These are phyloP conservation scores for Cheilinus undulatus DNA, from an alignment of 2,113 vertebrate genomes.

Conservation along the genomic window DNA sequence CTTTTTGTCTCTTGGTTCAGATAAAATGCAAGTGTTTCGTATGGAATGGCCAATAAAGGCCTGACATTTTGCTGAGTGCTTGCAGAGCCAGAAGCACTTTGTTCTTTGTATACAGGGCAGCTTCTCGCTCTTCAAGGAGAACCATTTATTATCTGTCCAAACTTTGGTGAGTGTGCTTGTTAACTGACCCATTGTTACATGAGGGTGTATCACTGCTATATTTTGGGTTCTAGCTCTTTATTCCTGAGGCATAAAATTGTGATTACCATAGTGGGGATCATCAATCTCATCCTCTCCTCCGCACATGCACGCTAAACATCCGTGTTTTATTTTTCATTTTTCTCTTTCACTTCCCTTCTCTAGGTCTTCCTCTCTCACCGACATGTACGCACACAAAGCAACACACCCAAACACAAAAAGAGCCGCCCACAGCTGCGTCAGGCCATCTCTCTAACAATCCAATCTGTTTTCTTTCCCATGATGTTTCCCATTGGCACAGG, in stretches of 20 bases:
- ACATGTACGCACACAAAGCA: conserved; percentile 36
- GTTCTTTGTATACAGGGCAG: conserved; percentile 48
- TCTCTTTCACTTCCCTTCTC: conserved; percentile 17
- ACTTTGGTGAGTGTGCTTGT: conserved; percentile 62
- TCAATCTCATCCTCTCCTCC: conserved; percentile 60
- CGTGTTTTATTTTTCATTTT: conserved; percentile 38
- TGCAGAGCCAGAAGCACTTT: conserved; percentile 24
- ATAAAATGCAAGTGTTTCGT: conserved; percentile 51
- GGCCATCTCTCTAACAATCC: conserved; percentile 81
- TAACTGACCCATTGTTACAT: conserved; percentile 72
- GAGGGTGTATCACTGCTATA: conserved; percentile 52
- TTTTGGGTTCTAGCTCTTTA: conserved; percentile 48
- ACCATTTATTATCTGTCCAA: conserved; percentile 69
- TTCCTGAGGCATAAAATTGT: conserved; percentile 67
- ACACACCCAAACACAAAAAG: conserved; percentile 69
- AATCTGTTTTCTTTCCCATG: conserved; percentile 84
- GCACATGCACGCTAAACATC: conserved; percentile 39
- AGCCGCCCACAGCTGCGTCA: conserved; percentile 82
- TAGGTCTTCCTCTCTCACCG: conserved; percentile 26
- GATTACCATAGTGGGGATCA: conserved; percentile 67
- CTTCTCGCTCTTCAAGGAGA: conserved; percentile 55
- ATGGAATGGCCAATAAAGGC: conserved; percentile 49
- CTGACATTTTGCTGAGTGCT: conserved; percentile 42
- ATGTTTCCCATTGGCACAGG: conserved; percentile 84
- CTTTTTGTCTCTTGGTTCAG: conserved; percentile 37